Conservation (phyloP, 2,888 invertebrate genomes). For the Yponomeuta malinellus region DNA sequence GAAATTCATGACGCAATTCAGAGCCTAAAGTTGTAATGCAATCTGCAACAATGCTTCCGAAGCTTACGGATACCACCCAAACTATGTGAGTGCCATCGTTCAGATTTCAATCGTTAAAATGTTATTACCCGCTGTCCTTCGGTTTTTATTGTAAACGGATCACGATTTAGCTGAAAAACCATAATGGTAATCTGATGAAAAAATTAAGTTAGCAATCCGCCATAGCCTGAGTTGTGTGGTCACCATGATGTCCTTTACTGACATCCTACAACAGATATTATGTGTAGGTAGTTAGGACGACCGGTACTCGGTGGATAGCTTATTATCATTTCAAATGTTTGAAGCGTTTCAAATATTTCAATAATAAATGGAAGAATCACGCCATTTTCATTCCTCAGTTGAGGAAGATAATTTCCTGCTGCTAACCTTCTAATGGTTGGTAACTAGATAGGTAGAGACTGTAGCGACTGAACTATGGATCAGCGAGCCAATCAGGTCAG, state of each 20-base stretch:
- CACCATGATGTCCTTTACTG: neutral
- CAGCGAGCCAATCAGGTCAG: too few species aligned
- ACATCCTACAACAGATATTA: neutral
- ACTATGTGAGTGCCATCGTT: conserved; percentile 55
- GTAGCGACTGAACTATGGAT: too few species aligned
- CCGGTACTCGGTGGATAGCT: too few species aligned
- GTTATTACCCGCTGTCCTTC: neutral
- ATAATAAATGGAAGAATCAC: too few species aligned
- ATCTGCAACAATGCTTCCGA: conserved; percentile 61
- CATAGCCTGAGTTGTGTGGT: neutral
- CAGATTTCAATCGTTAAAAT: neutral
- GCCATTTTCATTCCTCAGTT: too few species aligned
- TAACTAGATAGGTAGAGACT: too few species aligned
- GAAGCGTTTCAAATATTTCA: too few species aligned
- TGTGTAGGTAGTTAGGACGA: too few species aligned
- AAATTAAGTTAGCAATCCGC: neutral
- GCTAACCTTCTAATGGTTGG: too few species aligned
- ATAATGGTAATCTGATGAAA: neutral
- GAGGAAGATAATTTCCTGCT: too few species aligned
- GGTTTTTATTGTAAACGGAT: neutral
- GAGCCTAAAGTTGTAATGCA: conserved; percentile 48
- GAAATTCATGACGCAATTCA: conserved; percentile 52
- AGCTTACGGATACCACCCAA: conserved; percentile 63
- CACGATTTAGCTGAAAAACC: neutral
- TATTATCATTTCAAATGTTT: too few species aligned